Evolutionary conservation across 2,888 invertebrate genomes (phyloP), one percentile per base, ranked within the genome.

Genomic region (Caenorhabditis wallacei): DNA sequence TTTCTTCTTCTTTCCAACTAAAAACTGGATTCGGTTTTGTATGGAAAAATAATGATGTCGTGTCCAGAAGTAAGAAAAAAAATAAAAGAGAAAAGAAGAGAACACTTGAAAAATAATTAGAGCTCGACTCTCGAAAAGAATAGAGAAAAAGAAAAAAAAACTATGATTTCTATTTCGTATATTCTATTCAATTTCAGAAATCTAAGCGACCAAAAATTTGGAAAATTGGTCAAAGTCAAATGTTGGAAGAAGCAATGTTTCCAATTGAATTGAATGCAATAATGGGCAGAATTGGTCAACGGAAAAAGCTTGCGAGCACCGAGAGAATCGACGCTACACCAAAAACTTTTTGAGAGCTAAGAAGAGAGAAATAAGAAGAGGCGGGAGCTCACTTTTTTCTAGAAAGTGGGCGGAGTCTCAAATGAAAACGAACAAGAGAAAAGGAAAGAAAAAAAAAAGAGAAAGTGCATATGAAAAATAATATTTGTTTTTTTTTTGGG

Each of bases 31-130:
- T 57, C 59, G 48, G 57, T 66, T n/a, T 68, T 74, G 66, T 66
- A 66, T 75, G 48, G 57, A 76, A 59, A 75, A 76, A 76, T 68
- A 76, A 68, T 68, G 68, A 68, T 76, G 68, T 69, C 59, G 68
- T 68, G 59, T 53, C 18, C 30, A 18, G 40, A 46, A 16, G 35
- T 11, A 61, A 35, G 24, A 37, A 66, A 40, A n/a, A 57, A 40
- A 51, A 18, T 13, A 35, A 35, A 48, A 51, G 26, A 24, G 53
- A 48, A 51, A 51, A 20, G 53, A 66, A 51, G 35, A 53, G 68
- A 76, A 76, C 68, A 76, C 76, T 76, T 76, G 76, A 76, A 76
- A 76, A 76, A 76, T 76, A 76, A 76, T 76, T 76, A 76, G 68
- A 68, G 68, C 59, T 51, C 20, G 16, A 35, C 22, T 57, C 43